phyloP scores from a whole-genome alignment of 37 sponge, comb jelly and placozoan species.

The Dysidea cf. avara region DNA sequence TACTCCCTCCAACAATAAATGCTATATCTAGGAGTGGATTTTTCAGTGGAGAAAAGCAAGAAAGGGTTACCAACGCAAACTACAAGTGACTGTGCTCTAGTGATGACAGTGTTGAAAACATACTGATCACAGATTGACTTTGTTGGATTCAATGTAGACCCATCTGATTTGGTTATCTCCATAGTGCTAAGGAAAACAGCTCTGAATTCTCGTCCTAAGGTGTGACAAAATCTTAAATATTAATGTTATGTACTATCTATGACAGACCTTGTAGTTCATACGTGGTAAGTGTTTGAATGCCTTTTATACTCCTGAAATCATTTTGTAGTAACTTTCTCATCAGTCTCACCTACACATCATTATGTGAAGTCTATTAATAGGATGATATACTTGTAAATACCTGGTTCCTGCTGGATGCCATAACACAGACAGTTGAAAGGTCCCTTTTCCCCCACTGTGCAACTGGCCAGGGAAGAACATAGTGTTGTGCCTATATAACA shows the following conservation, averaged over 20 bases:
- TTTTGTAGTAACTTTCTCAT: conserved; percentile 1
- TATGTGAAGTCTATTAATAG: too few relatives aligned
- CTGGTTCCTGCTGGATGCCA: conserved; percentile 52
- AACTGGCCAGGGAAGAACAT: conserved; percentile 40
- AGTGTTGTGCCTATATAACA: conserved; percentile 17
- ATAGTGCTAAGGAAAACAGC: conserved; percentile 61
- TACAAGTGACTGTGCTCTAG: conserved; percentile 67
- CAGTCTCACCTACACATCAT: too few relatives aligned
- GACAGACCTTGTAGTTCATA: conserved; percentile 8
- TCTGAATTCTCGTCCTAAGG: conserved; percentile 66
- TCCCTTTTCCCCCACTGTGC: conserved; percentile 35
- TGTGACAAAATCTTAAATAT: too few relatives aligned
- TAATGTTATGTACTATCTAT: too few relatives aligned
- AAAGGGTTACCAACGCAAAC: conserved; percentile 73
- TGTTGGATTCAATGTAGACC: conserved; percentile 24
- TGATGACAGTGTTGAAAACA: conserved; percentile 73
- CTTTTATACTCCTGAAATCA: conserved; percentile 3
- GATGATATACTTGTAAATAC: too few relatives aligned
- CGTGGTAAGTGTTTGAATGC: conserved; percentile 3
- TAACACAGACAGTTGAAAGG: conserved; percentile 33
- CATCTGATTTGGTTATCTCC: conserved; percentile 17
- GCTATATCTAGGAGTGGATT: conserved; percentile 6
- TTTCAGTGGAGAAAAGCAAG: conserved; percentile 44
- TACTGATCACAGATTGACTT: conserved; percentile 54
- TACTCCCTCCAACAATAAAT: conserved; percentile 68